A percentile compares a stretch with the other conserved stretches of the same genome.
Conservation (phyloP, 2,888 invertebrate species). For the Leptopterna dolabrata region DNA sequence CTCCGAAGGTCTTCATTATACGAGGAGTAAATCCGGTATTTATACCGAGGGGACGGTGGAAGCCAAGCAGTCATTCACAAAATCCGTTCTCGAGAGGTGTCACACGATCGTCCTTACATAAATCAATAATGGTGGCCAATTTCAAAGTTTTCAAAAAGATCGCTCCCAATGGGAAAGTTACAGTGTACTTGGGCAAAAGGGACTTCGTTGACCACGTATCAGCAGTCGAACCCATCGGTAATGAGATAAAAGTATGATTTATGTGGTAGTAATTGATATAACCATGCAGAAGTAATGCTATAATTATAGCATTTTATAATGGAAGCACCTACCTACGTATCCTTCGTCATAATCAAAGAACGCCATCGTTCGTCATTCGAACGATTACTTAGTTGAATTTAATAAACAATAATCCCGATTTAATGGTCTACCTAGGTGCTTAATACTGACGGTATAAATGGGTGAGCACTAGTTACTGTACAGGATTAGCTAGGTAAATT, state of each 20-base stretch:
- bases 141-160: constrained; percentile 93
- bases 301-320: too few species aligned
- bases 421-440: too few species aligned
- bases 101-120: neutral
- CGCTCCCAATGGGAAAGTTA: constrained; percentile 87
- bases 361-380: too few species aligned
- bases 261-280: constrained; percentile 63
- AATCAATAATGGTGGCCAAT: constrained; percentile 80
- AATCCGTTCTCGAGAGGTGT: neutral
- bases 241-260: constrained; percentile 49
- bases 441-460: too few species aligned
- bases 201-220: constrained; percentile 91
- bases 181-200: constrained; percentile 85
- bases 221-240: constrained; percentile 87
- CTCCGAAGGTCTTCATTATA: neutral
- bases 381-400: too few species aligned
- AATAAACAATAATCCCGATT: too few species aligned
- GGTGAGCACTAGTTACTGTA: too few species aligned
- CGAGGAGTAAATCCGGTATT: constrained; percentile 37
- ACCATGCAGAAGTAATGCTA: too few species aligned
- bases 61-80: neutral
- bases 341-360: too few species aligned
- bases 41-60: neutral
- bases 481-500: too few species aligned
- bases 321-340: too few species aligned